These are phyloP conservation scores for Capreolus pygargus DNA, from an alignment of 2,113 vertebrate genomes.

Conservation along the genomic window DNA sequence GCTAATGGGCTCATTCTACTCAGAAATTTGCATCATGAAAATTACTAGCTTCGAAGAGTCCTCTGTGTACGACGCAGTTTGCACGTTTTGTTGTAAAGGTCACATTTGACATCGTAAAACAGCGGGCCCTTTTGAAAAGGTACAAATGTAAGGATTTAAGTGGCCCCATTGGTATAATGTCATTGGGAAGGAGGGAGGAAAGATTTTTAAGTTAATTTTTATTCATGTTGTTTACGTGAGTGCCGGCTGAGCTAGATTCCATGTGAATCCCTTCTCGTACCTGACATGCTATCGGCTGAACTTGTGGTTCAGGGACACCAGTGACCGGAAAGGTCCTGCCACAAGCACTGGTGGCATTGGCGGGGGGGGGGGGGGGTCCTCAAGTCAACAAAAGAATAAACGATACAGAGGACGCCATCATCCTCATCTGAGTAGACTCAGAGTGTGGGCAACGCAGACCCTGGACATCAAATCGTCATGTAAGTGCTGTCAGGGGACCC, in stretches of 20 bases:
- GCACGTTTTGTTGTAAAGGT: slow-evolving; percentile 66
- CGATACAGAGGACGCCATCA: background rate
- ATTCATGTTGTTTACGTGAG: background rate
- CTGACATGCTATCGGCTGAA: background rate
- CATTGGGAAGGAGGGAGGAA: slow-evolving; percentile 31
- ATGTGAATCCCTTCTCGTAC: background rate
- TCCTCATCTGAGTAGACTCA: background rate
- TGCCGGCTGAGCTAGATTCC: background rate
- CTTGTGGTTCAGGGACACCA: background rate
- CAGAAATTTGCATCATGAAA: slow-evolving; percentile 78
- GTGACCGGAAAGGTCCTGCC: background rate
- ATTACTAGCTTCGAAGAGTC: slow-evolving; percentile 64
- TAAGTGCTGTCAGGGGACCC: background rate
- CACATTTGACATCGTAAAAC: slow-evolving; percentile 52
- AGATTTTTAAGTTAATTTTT: slow-evolving; percentile 56
- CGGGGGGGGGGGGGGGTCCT: no score
- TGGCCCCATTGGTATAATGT: slow-evolving; percentile 31
- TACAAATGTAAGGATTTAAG: slow-evolving; percentile 59
- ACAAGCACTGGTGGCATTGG: no score
- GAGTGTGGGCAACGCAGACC: background rate
- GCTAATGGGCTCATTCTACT: slow-evolving; percentile 77
- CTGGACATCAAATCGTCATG: background rate
- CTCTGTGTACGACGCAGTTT: slow-evolving; percentile 58
- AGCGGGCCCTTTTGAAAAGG: slow-evolving; percentile 66
- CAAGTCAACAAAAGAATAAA: background rate